phyloP scores from a whole-genome alignment of 1,140 invertebrate genomes.

The Schlechtendalia chinensis region DNA sequence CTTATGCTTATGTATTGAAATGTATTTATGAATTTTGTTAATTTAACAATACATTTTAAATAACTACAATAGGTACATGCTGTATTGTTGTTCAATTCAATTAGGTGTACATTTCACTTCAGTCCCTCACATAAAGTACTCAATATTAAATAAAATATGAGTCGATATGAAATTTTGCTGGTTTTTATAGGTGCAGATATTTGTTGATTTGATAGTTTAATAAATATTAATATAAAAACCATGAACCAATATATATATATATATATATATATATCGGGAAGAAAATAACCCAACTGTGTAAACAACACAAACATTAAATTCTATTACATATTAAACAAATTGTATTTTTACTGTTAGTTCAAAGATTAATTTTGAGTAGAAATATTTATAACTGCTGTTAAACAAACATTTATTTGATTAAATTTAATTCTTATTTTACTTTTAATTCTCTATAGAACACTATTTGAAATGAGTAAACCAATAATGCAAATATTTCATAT shows the following conservation, averaged over 20 bases:
- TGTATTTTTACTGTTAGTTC: neutral
- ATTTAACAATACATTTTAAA: neutral
- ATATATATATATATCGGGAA: no score
- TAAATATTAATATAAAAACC: neutral
- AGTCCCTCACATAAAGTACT: neutral
- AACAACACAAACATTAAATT: neutral
- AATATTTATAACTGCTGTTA: neutral
- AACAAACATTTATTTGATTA: neutral
- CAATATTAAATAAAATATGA: neutral
- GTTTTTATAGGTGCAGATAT: neutral
- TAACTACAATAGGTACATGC: neutral
- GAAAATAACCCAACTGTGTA: neutral
- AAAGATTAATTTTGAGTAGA: neutral
- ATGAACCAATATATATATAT: neutral
- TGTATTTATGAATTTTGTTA: constrained; percentile 10
- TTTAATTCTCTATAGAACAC: no score
- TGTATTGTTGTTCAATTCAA: neutral
- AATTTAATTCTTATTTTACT: no score
- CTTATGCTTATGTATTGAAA: constrained; percentile 28
- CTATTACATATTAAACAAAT: neutral
- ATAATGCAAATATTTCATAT: constrained; percentile 11
- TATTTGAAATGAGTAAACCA: neutral
- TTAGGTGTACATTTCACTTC: constrained; percentile 26
- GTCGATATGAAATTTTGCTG: constrained; percentile 10
- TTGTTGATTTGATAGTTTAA: neutral